Percentiles rank a stretch among this genome's conserved stretches.
These are phyloP conservation scores for Eulemur mongoz DNA, from an alignment of 2,797 vertebrate species.

Conservation along the genomic window DNA sequence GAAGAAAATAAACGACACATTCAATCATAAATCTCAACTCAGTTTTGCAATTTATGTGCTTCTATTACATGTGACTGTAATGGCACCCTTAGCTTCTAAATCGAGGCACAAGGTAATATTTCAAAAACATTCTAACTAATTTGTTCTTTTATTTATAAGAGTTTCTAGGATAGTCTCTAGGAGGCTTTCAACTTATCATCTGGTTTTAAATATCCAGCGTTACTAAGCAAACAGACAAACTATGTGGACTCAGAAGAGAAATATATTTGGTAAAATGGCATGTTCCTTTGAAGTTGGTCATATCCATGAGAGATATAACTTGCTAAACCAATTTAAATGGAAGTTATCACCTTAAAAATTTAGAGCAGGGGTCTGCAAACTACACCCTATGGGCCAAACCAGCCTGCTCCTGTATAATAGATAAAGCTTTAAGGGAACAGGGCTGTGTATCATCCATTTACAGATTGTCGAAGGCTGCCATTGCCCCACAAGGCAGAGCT, in stretches of 20 bases:
- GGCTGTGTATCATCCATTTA: accelerated
- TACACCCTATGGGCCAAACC: no score
- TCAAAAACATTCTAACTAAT: not conserved
- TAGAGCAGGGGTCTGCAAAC: not conserved
- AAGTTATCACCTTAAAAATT: not conserved
- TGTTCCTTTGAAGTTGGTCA: not conserved
- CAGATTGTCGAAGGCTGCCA: accelerated
- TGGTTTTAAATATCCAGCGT: no score
- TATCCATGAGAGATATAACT: not conserved
- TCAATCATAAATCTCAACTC: not conserved
- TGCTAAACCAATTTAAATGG: not conserved
- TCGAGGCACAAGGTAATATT: not conserved
- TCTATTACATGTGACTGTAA: accelerated
- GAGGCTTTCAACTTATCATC: not conserved
- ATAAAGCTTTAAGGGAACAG: accelerated
- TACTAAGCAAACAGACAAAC: not conserved
- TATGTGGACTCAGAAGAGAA: not conserved
- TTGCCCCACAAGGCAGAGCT: not conserved
- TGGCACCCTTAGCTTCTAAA: not conserved
- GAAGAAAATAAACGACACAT: accelerated
- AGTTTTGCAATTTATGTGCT: accelerated
- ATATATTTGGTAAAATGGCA: not conserved
- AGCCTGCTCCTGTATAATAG: not conserved
- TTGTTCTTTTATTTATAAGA: not conserved
- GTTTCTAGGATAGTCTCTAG: not conserved